Evolutionary conservation across 2,113 vertebrate genomes (phyloP).

Genomic region (Pionites leucogaster): DNA sequence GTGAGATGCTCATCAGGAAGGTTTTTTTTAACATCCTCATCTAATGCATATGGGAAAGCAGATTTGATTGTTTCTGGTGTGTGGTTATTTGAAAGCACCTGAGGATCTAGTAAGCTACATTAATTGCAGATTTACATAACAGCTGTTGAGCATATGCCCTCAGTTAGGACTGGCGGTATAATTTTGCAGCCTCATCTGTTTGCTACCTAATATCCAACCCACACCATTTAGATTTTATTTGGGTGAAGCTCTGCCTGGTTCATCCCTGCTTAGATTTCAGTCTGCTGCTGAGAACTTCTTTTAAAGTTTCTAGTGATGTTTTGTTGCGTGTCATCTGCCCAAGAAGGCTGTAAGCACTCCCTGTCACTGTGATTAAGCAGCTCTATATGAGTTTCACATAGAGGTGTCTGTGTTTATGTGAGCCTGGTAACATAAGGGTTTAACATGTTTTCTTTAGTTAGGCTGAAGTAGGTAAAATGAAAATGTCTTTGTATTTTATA

Average conservation of each 20-base stretch:
- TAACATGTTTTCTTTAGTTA: background rate
- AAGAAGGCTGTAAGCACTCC: background rate
- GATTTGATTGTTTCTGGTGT: background rate
- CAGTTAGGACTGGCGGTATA: background rate
- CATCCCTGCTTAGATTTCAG: background rate
- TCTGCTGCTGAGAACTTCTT: background rate
- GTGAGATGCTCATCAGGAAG: background rate
- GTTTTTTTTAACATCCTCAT: background rate
- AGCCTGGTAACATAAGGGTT: background rate
- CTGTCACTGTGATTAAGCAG: background rate
- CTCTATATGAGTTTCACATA: background rate
- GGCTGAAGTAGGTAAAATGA: background rate
- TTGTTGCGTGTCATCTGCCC: background rate
- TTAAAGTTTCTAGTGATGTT: background rate
- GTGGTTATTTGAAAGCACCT: constrained; percentile 40
- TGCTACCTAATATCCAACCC: constrained; percentile 13
- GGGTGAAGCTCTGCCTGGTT: background rate
- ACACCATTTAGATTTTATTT: background rate
- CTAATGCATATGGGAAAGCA: constrained; percentile 30
- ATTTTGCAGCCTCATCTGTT: constrained; percentile 57
- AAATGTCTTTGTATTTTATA: background rate
- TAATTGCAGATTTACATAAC: constrained; percentile 50
- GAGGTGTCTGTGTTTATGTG: background rate
- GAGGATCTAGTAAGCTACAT: constrained; percentile 48
- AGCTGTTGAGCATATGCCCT: constrained; percentile 60